Evolutionary conservation across 1,140 invertebrate species (phyloP), one percentile per base, ranked within the genome.

Genomic region (Steinernema feltiae): DNA sequence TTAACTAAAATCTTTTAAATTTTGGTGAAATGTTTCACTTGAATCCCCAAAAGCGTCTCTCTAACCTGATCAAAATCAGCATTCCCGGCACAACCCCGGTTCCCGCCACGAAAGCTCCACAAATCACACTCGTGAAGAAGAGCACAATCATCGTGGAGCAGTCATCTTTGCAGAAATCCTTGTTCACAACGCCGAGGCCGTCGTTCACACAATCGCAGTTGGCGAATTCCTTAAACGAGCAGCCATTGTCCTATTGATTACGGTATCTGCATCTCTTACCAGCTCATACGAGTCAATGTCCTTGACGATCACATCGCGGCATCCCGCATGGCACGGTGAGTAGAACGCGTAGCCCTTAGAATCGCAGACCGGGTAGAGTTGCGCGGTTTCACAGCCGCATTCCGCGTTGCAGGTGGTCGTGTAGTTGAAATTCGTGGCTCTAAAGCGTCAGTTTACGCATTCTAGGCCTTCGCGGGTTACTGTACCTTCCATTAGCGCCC

Each of bases 261-360:
- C 18, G 35, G 35, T 41, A 7, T 63, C n/a, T 15, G 53, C 24
- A 63, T 15, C 7, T 17, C 32, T 74, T 46, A 76, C 84, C 46
- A 74, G 78, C 41, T 76, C 41, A 29, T 75, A n/a, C 1, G 73
- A 74, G 70, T 72, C 69, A 12, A 32, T 30, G 46, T 76, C 69
- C 17, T 76, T 70, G 48, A 77, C 73, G 27, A 71, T 73, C 1
- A 77, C 78, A 21, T 86, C 74, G 2, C 79, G 71, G 70, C 84
- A 85, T 17, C 84, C 84, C 46, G 84, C 84, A 78, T 85, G 84
- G 76, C 84, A 85, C 0, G 84, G 84, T 18, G 84, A 86, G 32
- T 82, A 85, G 72, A 77, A 86, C 0, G 32, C 70, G 1, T 48
- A 78, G 29, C 85, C 85, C 12, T 31, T 70, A 27, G 17, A 46